Base-by-base conservation (phyloP, 2,888 invertebrate species). In the Fabriciana adippe region DNA sequence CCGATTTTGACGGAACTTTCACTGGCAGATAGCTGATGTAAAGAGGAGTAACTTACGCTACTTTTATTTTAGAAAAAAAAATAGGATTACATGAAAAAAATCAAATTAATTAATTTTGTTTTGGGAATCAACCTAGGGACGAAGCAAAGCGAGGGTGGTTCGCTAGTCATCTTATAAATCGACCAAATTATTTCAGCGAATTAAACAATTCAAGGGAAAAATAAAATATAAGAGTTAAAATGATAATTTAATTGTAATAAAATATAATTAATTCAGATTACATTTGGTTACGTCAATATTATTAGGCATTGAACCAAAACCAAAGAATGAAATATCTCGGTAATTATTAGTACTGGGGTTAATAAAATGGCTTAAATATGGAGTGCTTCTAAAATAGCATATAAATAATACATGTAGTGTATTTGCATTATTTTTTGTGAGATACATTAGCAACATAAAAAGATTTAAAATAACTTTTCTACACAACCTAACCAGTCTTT, bases 201-300 rank as follows among this genome's bases (percentile, higher is more conserved):
- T 35, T 35, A 35, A 35, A 35, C 8, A 6, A 6, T 35, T 35
- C 6, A 35, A 21, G 15, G 3, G 14, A 69, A 61, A 75, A 73
- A 76, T 64, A 66, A 56, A 53, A 63, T 55, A 69, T 41, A 67
- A n/a, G 16, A 55, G 61, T 75, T 74, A 60, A 59, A 80, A 82
- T 83, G 76, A 84, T 84, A 82, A 87, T 89, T 89, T 75, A 87
- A 83, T 90, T 76, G 76, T 83, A 90, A 89, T 76, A 90, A 90
- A 90, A 90, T 86, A 89, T 83, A 88, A 83, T 81, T 84, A 13
- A 62, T 57, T 67, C 68, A 48, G 35, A 41, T 66, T 66, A 66
- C 48, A 66, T 55, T 55, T 55, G n/a, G 35, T 15, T 54, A 60
- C n/a, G 59, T 60, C 51, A 60, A 54, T 60, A 60, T 48, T 60